Conservation (phyloP, 2,113 vertebrate species). For the Pelmatolapia mariae region DNA sequence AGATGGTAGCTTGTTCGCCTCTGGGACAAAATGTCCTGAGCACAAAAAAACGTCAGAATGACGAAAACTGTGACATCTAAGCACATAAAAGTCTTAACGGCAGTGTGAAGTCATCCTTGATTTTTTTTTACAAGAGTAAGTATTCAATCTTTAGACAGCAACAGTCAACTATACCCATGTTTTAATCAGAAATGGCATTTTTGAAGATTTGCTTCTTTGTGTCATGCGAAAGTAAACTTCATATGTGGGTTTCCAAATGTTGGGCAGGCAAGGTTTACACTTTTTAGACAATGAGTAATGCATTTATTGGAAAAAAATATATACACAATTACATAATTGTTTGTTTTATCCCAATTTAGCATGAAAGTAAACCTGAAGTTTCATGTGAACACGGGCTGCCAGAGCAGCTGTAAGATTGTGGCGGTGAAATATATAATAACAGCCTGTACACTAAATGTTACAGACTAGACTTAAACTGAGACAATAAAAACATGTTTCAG, state of each 20-base stretch:
- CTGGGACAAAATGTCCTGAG: constrained; percentile 2
- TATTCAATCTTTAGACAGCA: not conserved
- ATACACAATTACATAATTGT: not conserved
- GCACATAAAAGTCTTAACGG: not conserved
- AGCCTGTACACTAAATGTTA: not conserved
- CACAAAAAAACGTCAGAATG: not conserved
- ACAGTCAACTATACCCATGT: not conserved
- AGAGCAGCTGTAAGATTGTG: not conserved
- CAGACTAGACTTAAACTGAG: not conserved
- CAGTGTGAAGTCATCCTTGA: not conserved
- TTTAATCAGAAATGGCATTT: not conserved
- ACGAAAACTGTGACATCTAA: not conserved
- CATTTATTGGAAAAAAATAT: not conserved
- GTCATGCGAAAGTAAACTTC: not conserved
- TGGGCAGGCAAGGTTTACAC: not conserved
- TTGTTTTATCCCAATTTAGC: not conserved
- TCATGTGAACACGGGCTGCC: not conserved
- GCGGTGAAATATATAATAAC: not conserved
- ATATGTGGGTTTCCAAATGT: not conserved
- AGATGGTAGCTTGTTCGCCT: not conserved
- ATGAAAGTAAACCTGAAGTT: not conserved
- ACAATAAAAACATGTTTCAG: not conserved
- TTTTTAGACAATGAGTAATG: not conserved
- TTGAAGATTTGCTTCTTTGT: not conserved
- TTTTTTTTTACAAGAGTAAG: not conserved